phyloP scores from a whole-genome alignment of 2,797 vertebrate genomes.

The Peromyscus aztecus region DNA sequence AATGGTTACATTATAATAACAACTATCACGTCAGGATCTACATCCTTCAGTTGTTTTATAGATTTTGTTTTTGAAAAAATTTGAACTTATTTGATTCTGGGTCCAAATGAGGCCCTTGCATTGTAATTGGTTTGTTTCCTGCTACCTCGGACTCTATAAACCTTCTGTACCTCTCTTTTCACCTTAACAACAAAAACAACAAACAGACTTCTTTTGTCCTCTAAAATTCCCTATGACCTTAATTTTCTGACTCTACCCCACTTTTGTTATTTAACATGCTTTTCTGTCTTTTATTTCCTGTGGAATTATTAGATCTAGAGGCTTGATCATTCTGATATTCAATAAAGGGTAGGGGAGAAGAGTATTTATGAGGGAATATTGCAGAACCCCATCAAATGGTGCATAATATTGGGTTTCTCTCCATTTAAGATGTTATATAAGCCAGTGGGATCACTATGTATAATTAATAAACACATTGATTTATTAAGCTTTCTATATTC shows the following conservation, averaged over 20 bases:
- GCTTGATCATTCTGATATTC: constrained; percentile 8
- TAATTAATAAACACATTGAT: constrained; percentile 25
- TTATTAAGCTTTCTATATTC: neutral
- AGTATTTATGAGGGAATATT: neutral
- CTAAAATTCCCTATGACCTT: neutral
- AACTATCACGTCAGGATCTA: neutral
- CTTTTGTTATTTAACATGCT: constrained; percentile 26
- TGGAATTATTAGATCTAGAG: neutral
- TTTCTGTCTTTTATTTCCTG: constrained; percentile 32
- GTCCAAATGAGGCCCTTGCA: neutral
- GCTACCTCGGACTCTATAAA: constrained; percentile 18
- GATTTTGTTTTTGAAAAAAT: neutral
- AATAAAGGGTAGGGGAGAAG: neutral
- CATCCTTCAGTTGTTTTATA: constrained; percentile 1
- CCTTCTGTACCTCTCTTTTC: constrained; percentile 10
- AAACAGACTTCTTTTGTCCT: neutral
- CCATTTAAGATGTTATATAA: constrained; percentile 31
- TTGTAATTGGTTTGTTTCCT: neutral
- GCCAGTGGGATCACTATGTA: neutral
- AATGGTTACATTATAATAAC: neutral
- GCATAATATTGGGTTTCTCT: constrained; percentile 19
- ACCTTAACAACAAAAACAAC: neutral
- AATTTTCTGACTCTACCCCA: constrained; percentile 50
- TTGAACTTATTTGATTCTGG: neutral
- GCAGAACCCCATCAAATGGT: neutral